Evolutionary conservation across 53 echinoderm and acorn worm species (phyloP).

Genomic region (Stichopus horrens): DNA sequence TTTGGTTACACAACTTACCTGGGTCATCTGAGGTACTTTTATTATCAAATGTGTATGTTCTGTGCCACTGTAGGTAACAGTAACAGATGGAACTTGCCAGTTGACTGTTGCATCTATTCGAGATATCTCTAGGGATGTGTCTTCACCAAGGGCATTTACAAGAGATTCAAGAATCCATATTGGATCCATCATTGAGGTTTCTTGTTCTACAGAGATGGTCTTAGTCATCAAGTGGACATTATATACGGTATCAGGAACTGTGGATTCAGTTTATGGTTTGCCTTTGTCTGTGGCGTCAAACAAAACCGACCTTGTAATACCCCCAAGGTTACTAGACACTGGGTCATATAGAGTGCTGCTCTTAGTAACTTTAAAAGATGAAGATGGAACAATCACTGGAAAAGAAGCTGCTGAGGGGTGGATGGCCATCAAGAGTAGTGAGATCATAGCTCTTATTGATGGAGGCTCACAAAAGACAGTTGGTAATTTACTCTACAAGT

Average conservation of each 20-base stretch:
- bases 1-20: no score
- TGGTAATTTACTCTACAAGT: slow-evolving; percentile 31
- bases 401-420: slow-evolving; percentile 39
- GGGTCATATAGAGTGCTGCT: slow-evolving; percentile 49
- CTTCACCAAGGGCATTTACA: not conserved
- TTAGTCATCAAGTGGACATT: not conserved
- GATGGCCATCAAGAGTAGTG: slow-evolving; percentile 46
- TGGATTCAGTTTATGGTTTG: not conserved
- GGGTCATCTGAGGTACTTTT: no score
- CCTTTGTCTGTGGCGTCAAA: slow-evolving; percentile 16
- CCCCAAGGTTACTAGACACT: not conserved
- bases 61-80: not conserved
- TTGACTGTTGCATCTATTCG: not conserved
- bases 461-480: slow-evolving; percentile 58
- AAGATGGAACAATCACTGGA: slow-evolving; percentile 14
- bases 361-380: slow-evolving; percentile 21
- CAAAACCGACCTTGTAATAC: slow-evolving; percentile 37
- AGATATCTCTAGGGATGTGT: not conserved
- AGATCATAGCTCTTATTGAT: slow-evolving; percentile 27
- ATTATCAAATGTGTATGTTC: no score
- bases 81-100: not conserved
- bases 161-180: not conserved
- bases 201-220: not conserved
- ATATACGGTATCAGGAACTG: not conserved
- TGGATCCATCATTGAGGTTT: not conserved